These are phyloP conservation scores for Hyposmocoma kahamanoa DNA, from an alignment of 1,140 invertebrate genomes.

Conservation along the genomic window DNA sequence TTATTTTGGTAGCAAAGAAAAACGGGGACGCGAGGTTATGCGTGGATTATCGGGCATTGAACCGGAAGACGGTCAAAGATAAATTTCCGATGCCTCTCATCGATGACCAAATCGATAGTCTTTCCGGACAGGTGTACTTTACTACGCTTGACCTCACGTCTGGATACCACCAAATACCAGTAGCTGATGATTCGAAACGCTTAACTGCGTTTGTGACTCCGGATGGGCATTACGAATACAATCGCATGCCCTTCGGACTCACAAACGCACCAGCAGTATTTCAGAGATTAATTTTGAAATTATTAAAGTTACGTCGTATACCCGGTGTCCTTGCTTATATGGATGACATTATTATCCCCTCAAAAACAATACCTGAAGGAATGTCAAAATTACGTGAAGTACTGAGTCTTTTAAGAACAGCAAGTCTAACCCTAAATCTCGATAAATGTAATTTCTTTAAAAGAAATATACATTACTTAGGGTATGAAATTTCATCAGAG, in stretches of 20 bases:
- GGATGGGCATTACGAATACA: slow-evolving; percentile 2
- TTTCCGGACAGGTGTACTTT: slow-evolving; percentile 42
- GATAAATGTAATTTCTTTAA: background rate
- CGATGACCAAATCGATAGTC: slow-evolving; percentile 37
- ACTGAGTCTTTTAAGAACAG: background rate
- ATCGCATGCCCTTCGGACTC: slow-evolving; percentile 3
- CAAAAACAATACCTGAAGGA: background rate
- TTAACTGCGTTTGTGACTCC: slow-evolving; percentile 2
- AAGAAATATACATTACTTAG: background rate
- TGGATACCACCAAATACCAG: slow-evolving; percentile 12
- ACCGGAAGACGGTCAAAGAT: background rate
- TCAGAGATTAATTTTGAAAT: background rate
- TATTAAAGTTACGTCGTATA: background rate
- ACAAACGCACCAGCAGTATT: slow-evolving; percentile 1
- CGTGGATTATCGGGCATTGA: slow-evolving; percentile 1
- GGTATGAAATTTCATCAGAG: background rate
- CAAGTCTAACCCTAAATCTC: background rate
- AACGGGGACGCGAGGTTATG: slow-evolving; percentile 11
- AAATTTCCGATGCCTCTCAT: slow-evolving; percentile 63
- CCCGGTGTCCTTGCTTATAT: background rate
- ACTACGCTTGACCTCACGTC: slow-evolving; percentile 22
- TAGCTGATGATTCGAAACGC: slow-evolving; percentile 10
- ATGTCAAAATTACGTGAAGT: background rate
- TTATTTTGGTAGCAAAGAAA: slow-evolving; percentile 18
- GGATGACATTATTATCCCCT: background rate